phyloP scores from a whole-genome alignment of 2,113 vertebrate genomes.

The Oreochromis aureus region DNA sequence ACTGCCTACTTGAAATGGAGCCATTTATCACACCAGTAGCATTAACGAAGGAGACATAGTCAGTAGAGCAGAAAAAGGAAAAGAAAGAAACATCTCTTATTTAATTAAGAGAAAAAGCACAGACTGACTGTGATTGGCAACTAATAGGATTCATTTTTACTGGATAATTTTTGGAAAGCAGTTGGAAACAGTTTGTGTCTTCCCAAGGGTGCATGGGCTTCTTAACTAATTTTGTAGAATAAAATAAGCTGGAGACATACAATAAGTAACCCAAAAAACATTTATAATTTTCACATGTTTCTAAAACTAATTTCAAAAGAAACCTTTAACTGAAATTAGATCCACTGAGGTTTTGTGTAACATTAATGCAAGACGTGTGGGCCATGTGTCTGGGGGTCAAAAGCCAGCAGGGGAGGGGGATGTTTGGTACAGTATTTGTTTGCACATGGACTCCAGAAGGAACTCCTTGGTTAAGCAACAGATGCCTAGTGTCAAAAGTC shows the following conservation, averaged over 20 bases:
- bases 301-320: not conserved
- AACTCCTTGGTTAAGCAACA: slow-evolving; percentile 27
- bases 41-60: slow-evolving; percentile 20
- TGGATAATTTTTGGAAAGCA: not conserved
- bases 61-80: not conserved
- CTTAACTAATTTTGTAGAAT: not conserved
- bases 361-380: slow-evolving; percentile 2
- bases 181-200: not conserved
- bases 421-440: slow-evolving; percentile 37
- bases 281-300: not conserved
- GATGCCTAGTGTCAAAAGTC: slow-evolving; percentile 58
- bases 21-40: slow-evolving; percentile 40
- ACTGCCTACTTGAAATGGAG: slow-evolving; percentile 12
- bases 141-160: slow-evolving; percentile 9
- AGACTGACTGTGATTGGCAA: slow-evolving; percentile 16
- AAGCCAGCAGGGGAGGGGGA: not conserved
- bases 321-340: not conserved
- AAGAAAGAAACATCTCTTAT: slow-evolving; percentile 14
- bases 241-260: not conserved
- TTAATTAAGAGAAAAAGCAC: slow-evolving; percentile 29
- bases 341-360: not conserved
- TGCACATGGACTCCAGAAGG: slow-evolving; percentile 6
- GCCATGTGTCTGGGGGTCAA: slow-evolving; percentile 9
- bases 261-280: not conserved
- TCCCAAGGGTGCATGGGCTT: not conserved